Evolutionary conservation across 2,888 invertebrate genomes (phyloP).

Genomic region (Deilephila elpenor): DNA sequence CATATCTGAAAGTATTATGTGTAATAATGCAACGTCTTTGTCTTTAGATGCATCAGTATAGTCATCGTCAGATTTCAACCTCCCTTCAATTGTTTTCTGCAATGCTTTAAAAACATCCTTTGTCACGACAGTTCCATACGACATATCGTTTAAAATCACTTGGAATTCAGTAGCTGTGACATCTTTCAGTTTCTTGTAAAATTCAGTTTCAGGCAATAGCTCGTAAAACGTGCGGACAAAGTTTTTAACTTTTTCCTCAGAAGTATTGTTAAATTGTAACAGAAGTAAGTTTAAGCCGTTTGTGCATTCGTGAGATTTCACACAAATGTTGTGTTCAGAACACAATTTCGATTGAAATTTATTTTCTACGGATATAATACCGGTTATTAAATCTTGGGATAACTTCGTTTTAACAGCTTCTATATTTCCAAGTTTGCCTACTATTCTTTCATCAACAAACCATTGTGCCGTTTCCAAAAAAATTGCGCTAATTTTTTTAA

Average conservation of each 20-base stretch:
- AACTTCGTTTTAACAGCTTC: conserved; percentile 49
- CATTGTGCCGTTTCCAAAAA: conserved; percentile 56
- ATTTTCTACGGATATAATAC: conserved; percentile 56
- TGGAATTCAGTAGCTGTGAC: conserved; percentile 59
- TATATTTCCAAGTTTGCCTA: conserved; percentile 42
- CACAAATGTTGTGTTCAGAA: conserved; percentile 55
- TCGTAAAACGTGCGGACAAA: conserved; percentile 46
- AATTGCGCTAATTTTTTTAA: conserved; percentile 63
- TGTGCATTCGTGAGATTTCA: conserved; percentile 55
- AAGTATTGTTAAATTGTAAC: conserved; percentile 45
- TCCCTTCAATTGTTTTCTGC: conserved; percentile 52
- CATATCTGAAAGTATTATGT: conserved; percentile 68
- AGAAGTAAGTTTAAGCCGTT: conserved; percentile 55
- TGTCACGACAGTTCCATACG: conserved; percentile 55
- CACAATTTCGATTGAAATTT: conserved; percentile 61
- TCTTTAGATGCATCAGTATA: conserved; percentile 43
- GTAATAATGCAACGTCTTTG: conserved; percentile 58
- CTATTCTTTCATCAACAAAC: conserved; percentile 49
- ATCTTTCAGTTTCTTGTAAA: conserved; percentile 56
- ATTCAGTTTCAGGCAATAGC: conserved; percentile 47
- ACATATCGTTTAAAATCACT: conserved; percentile 66
- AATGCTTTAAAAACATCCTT: conserved; percentile 57
- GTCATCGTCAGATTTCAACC: conserved; percentile 46
- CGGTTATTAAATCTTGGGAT: conserved; percentile 55
- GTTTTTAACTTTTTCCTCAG: conserved; percentile 49